A percentile compares a stretch with the other conserved stretches of the same genome.
Conservation (phyloP, 2,797 vertebrate genomes). For the Sebastes melanostomus region DNA sequence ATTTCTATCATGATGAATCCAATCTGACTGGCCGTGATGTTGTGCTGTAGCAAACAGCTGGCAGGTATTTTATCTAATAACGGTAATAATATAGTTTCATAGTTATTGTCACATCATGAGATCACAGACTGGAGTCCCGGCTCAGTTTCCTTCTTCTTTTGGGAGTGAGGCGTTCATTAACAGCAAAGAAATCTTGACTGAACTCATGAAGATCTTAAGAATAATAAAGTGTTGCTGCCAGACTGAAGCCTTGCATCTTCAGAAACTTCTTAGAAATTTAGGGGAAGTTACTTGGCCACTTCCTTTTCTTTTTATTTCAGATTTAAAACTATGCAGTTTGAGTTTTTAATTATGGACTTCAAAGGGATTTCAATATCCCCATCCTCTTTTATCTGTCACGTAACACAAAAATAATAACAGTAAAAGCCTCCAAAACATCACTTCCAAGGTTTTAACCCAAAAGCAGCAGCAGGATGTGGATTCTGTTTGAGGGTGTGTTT, state of each 20-base stretch:
- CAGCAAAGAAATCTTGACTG: background rate
- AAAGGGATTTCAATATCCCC: background rate
- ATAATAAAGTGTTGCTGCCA: slow-evolving; percentile 24
- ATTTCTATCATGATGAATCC: background rate
- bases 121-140: background rate
- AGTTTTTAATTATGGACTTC: background rate
- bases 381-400: background rate
- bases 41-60: background rate
- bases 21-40: background rate
- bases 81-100: background rate
- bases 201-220: slow-evolving; percentile 20
- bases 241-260: slow-evolving; percentile 25
- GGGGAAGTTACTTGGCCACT: background rate
- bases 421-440: slow-evolving; percentile 2
- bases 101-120: background rate
- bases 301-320: background rate
- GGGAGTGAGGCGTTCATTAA: background rate
- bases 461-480: slow-evolving; percentile 16
- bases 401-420: background rate
- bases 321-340: background rate
- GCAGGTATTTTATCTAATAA: background rate
- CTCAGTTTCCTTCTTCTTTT: background rate
- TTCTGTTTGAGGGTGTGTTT: slow-evolving; percentile 26
- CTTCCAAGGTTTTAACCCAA: slow-evolving; percentile 8
- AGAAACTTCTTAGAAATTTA: background rate